Evolutionary conservation across 2,113 vertebrate genomes (phyloP).

Genomic region (Merops nubicus): DNA sequence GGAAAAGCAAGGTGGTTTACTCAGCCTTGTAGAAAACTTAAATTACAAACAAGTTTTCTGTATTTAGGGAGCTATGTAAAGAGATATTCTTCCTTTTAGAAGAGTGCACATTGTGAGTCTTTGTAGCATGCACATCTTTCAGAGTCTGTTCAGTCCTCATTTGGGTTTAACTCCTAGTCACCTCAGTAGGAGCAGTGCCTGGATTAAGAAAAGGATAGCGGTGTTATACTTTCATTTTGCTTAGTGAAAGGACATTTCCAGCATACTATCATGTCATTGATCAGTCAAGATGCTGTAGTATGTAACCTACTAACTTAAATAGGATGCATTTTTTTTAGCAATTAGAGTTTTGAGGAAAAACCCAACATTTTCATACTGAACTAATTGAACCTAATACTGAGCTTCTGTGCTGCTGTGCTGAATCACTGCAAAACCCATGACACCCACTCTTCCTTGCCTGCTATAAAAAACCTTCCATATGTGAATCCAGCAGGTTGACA

Average conservation of each 20-base stretch:
- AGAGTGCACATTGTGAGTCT: background rate
- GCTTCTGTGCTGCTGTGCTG: background rate
- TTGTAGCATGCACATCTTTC: rapidly evolving
- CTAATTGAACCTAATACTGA: background rate
- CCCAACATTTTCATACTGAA: background rate
- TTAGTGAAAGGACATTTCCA: background rate
- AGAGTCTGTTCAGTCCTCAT: background rate
- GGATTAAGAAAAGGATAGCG: background rate
- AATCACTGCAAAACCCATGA: background rate
- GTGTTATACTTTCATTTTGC: background rate
- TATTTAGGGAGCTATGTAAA: background rate
- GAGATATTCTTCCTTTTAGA: background rate
- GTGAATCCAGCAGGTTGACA: background rate
- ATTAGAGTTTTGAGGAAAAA: background rate
- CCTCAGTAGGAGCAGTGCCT: background rate
- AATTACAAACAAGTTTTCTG: background rate
- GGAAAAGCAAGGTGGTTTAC: background rate
- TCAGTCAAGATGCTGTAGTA: background rate
- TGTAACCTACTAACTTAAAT: background rate
- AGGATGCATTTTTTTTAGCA: background rate
- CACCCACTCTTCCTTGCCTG: background rate
- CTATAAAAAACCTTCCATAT: background rate
- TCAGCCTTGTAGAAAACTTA: background rate
- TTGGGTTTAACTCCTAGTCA: background rate
- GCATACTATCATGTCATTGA: background rate